Conservation (phyloP, 2,888 invertebrate genomes). For the Portevinia maculata region DNA sequence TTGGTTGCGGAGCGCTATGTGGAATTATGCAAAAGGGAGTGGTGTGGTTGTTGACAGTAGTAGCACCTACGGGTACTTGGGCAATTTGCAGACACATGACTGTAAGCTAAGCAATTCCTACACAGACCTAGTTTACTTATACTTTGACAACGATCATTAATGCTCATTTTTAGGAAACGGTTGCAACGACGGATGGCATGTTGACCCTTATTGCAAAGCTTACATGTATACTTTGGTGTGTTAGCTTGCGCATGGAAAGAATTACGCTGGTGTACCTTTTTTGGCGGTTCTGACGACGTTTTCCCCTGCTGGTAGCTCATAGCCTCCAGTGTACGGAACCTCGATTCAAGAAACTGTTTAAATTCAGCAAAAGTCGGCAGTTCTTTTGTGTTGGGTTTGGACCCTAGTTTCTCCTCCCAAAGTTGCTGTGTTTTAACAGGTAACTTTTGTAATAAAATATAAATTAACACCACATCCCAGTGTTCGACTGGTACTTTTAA, state of each 20-base stretch:
- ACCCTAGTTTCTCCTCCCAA: neutral
- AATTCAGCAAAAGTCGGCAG: neutral
- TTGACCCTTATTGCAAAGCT: constrained; percentile 1
- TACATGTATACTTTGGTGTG: neutral
- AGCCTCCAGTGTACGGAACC: neutral
- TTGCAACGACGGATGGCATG: neutral
- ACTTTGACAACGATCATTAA: neutral
- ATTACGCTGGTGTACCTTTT: neutral
- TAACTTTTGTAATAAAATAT: neutral
- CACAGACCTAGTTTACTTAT: neutral
- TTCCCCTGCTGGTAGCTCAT: constrained; percentile 3
- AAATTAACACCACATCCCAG: no score
- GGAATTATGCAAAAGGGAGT: constrained; percentile 6
- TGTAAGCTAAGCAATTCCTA: constrained; percentile 3
- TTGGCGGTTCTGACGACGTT: neutral
- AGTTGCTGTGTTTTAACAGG: neutral
- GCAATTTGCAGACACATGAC: neutral
- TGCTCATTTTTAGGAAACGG: constrained; percentile 6
- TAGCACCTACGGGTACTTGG: constrained; percentile 2
- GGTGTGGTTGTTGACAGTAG: constrained; percentile 13
- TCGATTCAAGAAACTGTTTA: neutral
- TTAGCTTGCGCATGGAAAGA: neutral
- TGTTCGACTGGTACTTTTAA: no score
- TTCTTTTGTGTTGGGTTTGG: neutral
- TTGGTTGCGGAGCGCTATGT: neutral